Evolutionary conservation across 2,113 vertebrate species (phyloP).

Genomic region (Phalacrocorax aristotelis): DNA sequence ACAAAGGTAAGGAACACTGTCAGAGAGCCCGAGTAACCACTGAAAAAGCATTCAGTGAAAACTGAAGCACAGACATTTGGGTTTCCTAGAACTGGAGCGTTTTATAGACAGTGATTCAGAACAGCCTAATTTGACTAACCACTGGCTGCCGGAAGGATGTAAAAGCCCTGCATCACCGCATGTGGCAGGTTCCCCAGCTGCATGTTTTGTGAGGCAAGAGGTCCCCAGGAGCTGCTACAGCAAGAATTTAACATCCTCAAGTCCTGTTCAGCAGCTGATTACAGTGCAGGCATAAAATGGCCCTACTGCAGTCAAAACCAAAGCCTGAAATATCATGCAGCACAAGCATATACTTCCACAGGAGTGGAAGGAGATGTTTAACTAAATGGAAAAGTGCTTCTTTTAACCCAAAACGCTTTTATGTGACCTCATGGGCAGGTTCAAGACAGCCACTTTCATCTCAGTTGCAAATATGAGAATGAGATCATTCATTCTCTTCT

Average conservation of each 20-base stretch:
- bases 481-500: neutral
- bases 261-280: neutral
- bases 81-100: neutral
- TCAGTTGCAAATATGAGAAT: neutral
- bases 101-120: neutral
- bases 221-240: neutral
- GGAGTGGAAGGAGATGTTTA: accelerated
- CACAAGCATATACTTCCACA: accelerated
- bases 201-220: neutral
- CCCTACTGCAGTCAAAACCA: neutral
- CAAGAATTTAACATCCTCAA: neutral
- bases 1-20: neutral
- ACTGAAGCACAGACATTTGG: neutral
- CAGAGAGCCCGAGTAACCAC: neutral
- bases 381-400: accelerated
- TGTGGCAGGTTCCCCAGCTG: neutral
- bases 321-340: neutral
- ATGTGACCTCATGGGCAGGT: neutral
- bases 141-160: neutral
- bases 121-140: neutral
- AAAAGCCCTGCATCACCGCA: neutral
- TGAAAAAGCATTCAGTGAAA: neutral
- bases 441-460: neutral
- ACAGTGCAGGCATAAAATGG: neutral
- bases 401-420: neutral